Evolutionary conservation across 2,797 vertebrate species (phyloP).

Genomic region (Danio aesculapii): DNA sequence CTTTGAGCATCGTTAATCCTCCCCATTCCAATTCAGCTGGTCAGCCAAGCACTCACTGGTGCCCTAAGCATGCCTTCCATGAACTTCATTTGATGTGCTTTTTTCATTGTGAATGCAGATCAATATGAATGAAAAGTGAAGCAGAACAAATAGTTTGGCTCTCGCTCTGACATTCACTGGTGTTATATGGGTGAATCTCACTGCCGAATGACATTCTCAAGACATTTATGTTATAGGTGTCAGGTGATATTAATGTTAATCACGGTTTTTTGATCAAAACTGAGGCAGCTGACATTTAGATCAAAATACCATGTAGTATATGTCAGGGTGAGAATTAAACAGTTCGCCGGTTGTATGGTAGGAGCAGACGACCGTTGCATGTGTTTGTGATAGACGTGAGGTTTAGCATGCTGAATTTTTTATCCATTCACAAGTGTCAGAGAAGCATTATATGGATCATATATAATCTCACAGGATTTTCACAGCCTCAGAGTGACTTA

Average conservation of each 20-base stretch:
- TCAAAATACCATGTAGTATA: constrained; percentile 74
- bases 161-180: constrained; percentile 39
- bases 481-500: constrained; percentile 3
- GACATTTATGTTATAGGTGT: constrained; percentile 65
- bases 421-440: constrained; percentile 25
- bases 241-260: constrained; percentile 61
- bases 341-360: constrained; percentile 25
- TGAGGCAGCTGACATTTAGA: constrained; percentile 77
- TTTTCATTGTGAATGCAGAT: constrained; percentile 23
- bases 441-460: constrained; percentile 38
- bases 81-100: constrained; percentile 33
- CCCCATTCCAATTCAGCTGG: constrained; percentile 10
- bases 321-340: constrained; percentile 69
- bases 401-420: not conserved
- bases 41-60: not conserved
- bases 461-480: constrained; percentile 16
- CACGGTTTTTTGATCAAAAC: constrained; percentile 69
- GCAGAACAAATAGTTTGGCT: constrained; percentile 24
- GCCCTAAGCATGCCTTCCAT: constrained; percentile 6
- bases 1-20: constrained; percentile 61
- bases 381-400: constrained; percentile 2
- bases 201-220: constrained; percentile 68
- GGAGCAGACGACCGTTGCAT: not conserved
- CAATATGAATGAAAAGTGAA: constrained; percentile 38
- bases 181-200: constrained; percentile 52